Evolutionary conservation across 2,797 vertebrate genomes (phyloP).

Genomic region (Hydrolagus colliei): DNA sequence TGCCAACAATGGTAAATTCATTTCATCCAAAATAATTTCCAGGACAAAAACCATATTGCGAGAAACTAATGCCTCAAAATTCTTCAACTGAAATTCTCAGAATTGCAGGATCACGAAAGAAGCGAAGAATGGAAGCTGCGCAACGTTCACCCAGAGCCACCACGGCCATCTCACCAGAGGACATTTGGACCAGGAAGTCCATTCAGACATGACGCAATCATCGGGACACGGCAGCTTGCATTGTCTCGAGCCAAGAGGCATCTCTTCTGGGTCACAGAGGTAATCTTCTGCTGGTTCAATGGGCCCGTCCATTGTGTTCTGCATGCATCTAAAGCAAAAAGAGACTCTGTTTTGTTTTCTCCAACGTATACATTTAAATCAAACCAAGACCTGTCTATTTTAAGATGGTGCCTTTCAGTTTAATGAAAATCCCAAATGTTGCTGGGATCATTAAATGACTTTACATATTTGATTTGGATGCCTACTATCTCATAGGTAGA

Average conservation of each 20-base stretch:
- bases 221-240: conserved; percentile 85
- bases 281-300: conserved; percentile 88
- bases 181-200: conserved; percentile 82
- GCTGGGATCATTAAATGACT: neutral
- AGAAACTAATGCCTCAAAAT: neutral
- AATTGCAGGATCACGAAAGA: neutral
- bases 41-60: neutral
- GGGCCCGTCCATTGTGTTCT: conserved; percentile 89
- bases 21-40: neutral
- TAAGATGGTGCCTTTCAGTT: neutral
- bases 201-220: conserved; percentile 89
- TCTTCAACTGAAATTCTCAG: neutral
- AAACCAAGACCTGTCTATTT: neutral
- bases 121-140: neutral
- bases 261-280: conserved; percentile 92
- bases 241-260: conserved; percentile 84
- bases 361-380: neutral
- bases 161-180: conserved; percentile 68
- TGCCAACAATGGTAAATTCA: neutral
- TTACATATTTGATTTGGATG: neutral
- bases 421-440: neutral
- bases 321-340: conserved; percentile 75
- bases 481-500: neutral
- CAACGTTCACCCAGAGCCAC: neutral
- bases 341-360: neutral